A percentile compares a stretch with the other conserved stretches of the same genome.
These are phyloP conservation scores for Monopterus albus DNA, from an alignment of 2,113 vertebrate genomes.

Conservation along the genomic window DNA sequence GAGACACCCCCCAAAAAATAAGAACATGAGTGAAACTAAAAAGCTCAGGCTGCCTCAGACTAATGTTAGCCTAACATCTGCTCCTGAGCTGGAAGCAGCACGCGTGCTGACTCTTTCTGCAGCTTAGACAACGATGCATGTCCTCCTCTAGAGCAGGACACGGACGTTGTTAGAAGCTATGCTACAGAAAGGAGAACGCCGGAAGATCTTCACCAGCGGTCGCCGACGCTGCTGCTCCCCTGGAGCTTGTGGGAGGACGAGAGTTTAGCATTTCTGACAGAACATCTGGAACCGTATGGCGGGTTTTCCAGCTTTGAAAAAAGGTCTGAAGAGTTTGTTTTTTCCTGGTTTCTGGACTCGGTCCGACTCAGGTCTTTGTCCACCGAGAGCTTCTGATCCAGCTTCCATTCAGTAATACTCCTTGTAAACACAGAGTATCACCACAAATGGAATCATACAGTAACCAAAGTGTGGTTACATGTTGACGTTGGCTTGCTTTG, in stretches of 20 bases:
- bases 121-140: slow-evolving; percentile 40
- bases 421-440: no score
- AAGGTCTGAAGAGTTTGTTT: slow-evolving; percentile 9
- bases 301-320: slow-evolving; percentile 20
- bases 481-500: no score
- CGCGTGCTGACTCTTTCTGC: slow-evolving; percentile 12
- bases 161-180: slow-evolving; percentile 51
- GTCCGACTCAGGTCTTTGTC: slow-evolving; percentile 14
- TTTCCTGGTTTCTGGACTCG: slow-evolving; percentile 41
- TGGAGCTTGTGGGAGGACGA: not conserved
- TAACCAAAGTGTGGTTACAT: no score
- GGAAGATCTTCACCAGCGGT: slow-evolving; percentile 15
- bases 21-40: not conserved
- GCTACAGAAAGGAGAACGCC: slow-evolving; percentile 46
- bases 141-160: slow-evolving; percentile 39
- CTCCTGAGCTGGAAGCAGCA: not conserved
- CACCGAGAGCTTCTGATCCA: slow-evolving; percentile 40
- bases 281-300: slow-evolving; percentile 36
- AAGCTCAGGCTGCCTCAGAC: slow-evolving; percentile 23
- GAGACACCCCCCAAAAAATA: slow-evolving; percentile 15
- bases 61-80: slow-evolving; percentile 19
- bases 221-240: slow-evolving; percentile 6
- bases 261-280: slow-evolving; percentile 11
- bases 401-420: no score
- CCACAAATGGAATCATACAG: no score